Evolutionary conservation across 30 jellyfish, hydroid and myxozoan genomes (phyloP).

Genomic region (Aurelia aurita complex sp. Pacific): DNA sequence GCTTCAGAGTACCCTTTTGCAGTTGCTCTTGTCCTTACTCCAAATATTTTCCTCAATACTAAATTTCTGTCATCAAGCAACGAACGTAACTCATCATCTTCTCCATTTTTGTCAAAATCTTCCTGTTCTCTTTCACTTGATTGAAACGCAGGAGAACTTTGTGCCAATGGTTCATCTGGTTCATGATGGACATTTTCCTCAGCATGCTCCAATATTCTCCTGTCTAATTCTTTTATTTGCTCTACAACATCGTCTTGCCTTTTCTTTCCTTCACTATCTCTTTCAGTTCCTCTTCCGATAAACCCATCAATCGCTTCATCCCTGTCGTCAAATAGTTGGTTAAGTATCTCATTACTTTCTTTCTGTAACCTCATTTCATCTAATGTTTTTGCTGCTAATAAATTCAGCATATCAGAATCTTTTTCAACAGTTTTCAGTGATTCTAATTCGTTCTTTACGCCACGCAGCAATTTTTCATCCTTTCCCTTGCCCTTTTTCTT

Average conservation of each 20-base stretch:
- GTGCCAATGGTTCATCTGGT: not conserved
- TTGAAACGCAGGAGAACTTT: conserved; percentile 16
- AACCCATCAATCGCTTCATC: conserved; percentile 1
- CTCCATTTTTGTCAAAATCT: not conserved
- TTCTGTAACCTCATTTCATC: conserved; percentile 19
- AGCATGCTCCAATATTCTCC: conserved; percentile 11
- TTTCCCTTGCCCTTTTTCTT: not conserved
- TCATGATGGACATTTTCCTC: no score
- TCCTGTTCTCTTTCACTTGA: not conserved
- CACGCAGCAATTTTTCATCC: not conserved
- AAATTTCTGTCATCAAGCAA: conserved; percentile 33
- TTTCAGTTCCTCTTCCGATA: not conserved
- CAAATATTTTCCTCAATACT: conserved; percentile 21
- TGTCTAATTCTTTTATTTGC: conserved; percentile 6
- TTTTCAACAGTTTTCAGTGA: not conserved
- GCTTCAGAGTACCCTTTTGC: not conserved
- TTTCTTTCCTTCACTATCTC: not conserved
- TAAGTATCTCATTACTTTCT: conserved; percentile 20
- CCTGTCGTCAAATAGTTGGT: conserved; percentile 18
- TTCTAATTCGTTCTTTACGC: conserved; percentile 13
- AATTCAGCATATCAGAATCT: conserved; percentile 21
- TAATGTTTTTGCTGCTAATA: conserved; percentile 1
- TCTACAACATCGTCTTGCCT: not conserved
- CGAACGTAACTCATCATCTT: not conserved
- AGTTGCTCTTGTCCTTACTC: conserved; percentile 13